Evolutionary conservation across 2,888 invertebrate genomes (phyloP), one percentile per base, ranked within the genome.

Genomic region (Pardosa pseudoannulata): DNA sequence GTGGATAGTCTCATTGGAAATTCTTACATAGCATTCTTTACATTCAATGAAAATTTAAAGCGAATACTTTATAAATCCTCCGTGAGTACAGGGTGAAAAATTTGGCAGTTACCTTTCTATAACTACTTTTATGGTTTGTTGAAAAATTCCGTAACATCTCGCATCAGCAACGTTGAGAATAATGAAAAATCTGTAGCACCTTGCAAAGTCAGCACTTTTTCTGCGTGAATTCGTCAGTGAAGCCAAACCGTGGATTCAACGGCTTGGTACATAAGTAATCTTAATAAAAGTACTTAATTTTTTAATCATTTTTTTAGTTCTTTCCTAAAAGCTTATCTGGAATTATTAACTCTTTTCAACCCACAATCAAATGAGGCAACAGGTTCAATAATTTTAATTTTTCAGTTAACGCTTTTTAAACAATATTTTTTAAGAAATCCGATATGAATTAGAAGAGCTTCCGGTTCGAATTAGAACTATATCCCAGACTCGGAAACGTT

Each of bases 21-120:
- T 32, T 41, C 41, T 2, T 70, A 70, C 41, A 6, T 70, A 13
- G 27, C 23, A 23, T 32, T 28, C 31, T 70, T 70, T n/a, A 70
- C 70, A 5, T 6, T 16, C 7, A 13, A 39, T 28, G 70, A 70
- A 19, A 13, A 36, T 13, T 28, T 70, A 28, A 41, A 36, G 41
- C 29, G 27, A 23, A 5, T 70, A 41, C 28, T 70, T 23, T 13
- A 11, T 0, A 9, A 23, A 13, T 23, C 70, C 0, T 39, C 70
- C 11, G 0, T 7, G 1, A 13, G 13, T 1, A 27, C 27, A 16
- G 70, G 70, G 13, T 39, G 41, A 41, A 70, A 70, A 41, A 28
- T 70, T 7, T 70, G 70, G 70, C 39, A 36, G 13, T 27, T 70
- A 9, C 70, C 70, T 16, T 2, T 70, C 1, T 70, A 41, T 23